phyloP scores from a whole-genome alignment of 2,113 vertebrate genomes.

The Octodon degus region DNA sequence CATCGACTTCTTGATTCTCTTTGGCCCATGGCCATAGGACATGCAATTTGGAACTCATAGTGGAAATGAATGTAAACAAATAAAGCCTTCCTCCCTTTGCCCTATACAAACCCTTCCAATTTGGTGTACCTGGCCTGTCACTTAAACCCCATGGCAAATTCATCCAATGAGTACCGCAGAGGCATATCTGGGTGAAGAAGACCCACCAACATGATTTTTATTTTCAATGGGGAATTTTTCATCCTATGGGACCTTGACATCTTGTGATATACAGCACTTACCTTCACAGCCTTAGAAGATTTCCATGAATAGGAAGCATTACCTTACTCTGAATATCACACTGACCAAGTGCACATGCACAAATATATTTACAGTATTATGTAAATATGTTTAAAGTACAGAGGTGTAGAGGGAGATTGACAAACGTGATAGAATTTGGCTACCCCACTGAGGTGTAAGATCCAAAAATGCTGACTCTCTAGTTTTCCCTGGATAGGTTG shows the following conservation, averaged over 20 bases:
- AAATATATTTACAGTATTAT: not conserved
- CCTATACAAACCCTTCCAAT: not conserved
- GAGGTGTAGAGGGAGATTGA: not conserved
- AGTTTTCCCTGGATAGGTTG: not conserved
- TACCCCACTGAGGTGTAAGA: not conserved
- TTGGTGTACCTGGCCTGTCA: not conserved
- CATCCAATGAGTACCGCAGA: not conserved
- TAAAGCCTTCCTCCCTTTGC: not conserved
- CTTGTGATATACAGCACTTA: not conserved
- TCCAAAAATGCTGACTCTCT: not conserved
- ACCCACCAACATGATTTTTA: not conserved
- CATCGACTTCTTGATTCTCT: not conserved
- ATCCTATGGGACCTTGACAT: not conserved
- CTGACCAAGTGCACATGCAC: not conserved
- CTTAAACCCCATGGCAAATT: not conserved
- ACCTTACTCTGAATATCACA: not conserved
- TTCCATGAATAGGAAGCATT: not conserved
- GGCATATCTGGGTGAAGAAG: not conserved
- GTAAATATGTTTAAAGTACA: not conserved
- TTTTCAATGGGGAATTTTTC: not conserved
- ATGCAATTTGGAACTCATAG: not conserved
- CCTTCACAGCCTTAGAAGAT: not conserved
- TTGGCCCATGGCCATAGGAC: not conserved
- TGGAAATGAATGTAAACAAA: not conserved
- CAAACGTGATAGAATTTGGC: not conserved